Base-by-base conservation (phyloP, 2,113 vertebrate species). In the Conger conger region DNA sequence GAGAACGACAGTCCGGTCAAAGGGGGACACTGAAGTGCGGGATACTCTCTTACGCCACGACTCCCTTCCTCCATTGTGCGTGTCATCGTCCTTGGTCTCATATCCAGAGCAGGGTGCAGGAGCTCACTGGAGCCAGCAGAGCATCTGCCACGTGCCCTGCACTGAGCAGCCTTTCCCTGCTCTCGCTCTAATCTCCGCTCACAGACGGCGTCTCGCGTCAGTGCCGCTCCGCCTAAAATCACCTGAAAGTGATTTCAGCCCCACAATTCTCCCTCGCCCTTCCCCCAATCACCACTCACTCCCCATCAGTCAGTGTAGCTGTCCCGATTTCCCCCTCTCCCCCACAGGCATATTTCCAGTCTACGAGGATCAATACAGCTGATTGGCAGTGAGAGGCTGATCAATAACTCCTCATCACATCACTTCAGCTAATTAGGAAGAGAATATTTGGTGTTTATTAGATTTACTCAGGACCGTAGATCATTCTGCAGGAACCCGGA, bases 341-440 rank as follows among this genome's bases (percentile, higher is more conserved):
- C 82, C 77, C 38, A 57, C 82, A 78, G 60, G 82, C 36, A 60
- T 18, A 60, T 81, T 88, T 83, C 81, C 81, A 86, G 63, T 57
- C 42, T 82, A 2, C 77, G 76, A 36, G 54, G 30, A 92, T 93
- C 92, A 83, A 93, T 92, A 88, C 76, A 76, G 79, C 86, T 79
- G 88, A 91, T 89, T 76, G 86, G 76, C 86, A 88, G 68, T 0
- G 45, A 84, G 87, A 87, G 79, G 77, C 53, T 82, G 83, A 82
- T 53, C n/a, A 84, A 84, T 50, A 50, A 50, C 77, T 17, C 20
- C 84, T 20, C 84, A 87, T 89, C 87, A 85, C 83, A 86, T 88
- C 91, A 89, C 89, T 91, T 91, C 89, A 91, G 91, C 87, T 88
- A 86, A 83, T 85, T 90, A 73, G 76, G 40, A 45, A 68, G 86